Conservation (phyloP, 1,140 invertebrate genomes). For the Ganaspis sp. region DNA sequence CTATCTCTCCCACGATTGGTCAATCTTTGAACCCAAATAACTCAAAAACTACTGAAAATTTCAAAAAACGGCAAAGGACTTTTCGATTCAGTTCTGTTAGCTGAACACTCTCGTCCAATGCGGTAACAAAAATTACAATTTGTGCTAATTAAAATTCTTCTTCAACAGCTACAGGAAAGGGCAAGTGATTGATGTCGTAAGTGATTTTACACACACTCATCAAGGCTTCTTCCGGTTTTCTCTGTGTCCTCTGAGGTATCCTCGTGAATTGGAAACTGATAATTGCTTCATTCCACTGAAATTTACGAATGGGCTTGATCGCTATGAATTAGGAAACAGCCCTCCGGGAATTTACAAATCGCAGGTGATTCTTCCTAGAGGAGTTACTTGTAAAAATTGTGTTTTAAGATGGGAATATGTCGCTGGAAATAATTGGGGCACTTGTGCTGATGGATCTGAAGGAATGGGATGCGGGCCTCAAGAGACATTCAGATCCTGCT, state of each 20-base stretch:
- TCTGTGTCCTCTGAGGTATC: slow-evolving; percentile 76
- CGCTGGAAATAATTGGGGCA: slow-evolving; percentile 77
- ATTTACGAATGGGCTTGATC: slow-evolving; percentile 74
- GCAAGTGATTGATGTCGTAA: slow-evolving; percentile 74
- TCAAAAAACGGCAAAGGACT: no score
- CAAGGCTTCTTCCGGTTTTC: slow-evolving; percentile 80
- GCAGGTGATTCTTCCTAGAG: slow-evolving; percentile 52
- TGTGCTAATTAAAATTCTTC: background rate
- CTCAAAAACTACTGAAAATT: no score
- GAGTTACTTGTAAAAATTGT: slow-evolving; percentile 79
- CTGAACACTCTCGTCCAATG: no score
- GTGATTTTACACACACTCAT: slow-evolving; percentile 85
- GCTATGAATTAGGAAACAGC: slow-evolving; percentile 57
- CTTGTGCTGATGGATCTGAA: slow-evolving; percentile 72
- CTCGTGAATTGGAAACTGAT: slow-evolving; percentile 76
- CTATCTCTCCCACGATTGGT: no score
- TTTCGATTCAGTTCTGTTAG: background rate
- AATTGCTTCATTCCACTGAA: slow-evolving; percentile 81
- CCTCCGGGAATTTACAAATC: slow-evolving; percentile 65
- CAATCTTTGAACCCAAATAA: no score
- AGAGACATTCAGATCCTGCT: slow-evolving; percentile 82
- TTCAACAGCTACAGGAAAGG: slow-evolving; percentile 54
- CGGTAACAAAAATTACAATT: background rate
- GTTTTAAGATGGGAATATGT: slow-evolving; percentile 82
- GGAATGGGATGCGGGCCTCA: slow-evolving; percentile 79